Evolutionary conservation across 1,140 invertebrate species (phyloP).

Genomic region (Carposina sasakii): DNA sequence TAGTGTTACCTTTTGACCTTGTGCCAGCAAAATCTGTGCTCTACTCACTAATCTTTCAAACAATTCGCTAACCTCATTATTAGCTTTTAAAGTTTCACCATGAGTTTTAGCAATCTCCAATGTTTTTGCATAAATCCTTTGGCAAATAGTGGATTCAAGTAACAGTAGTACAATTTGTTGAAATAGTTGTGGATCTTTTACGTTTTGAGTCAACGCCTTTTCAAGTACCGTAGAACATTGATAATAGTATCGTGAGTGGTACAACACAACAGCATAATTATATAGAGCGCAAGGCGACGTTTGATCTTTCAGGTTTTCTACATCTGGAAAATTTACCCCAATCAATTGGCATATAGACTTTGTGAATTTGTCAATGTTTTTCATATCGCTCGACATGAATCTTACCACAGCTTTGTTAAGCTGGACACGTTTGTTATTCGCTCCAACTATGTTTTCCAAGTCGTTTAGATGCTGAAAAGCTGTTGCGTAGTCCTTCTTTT

Average conservation of each 20-base stretch:
- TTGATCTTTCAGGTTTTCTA: constrained; percentile 68
- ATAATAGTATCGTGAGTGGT: constrained; percentile 85
- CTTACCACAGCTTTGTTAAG: constrained; percentile 62
- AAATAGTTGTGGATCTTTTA: constrained; percentile 58
- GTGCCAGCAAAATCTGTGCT: constrained; percentile 68
- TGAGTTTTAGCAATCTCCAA: constrained; percentile 52
- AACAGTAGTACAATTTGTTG: constrained; percentile 66
- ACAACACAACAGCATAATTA: constrained; percentile 88
- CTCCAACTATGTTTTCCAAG: constrained; percentile 43
- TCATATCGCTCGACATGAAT: constrained; percentile 71
- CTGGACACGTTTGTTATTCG: constrained; percentile 49
- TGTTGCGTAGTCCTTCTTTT: constrained; percentile 48
- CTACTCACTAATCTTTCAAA: constrained; percentile 67
- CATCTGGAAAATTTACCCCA: constrained; percentile 70
- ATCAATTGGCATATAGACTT: constrained; percentile 78
- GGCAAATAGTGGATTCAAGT: constrained; percentile 60
- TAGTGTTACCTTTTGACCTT: constrained; percentile 65
- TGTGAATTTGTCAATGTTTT: constrained; percentile 81
- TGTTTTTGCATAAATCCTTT: constrained; percentile 56
- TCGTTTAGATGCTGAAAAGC: constrained; percentile 54
- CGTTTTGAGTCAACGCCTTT: constrained; percentile 52
- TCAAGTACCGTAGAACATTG: constrained; percentile 83
- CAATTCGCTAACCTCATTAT: constrained; percentile 50
- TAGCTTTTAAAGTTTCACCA: constrained; percentile 41
- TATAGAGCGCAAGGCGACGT: constrained; percentile 75